Evolutionary conservation across 2,797 vertebrate species (phyloP), one percentile per base, ranked within the genome.

Genomic region (Microctenopoma stevenorrisi): DNA sequence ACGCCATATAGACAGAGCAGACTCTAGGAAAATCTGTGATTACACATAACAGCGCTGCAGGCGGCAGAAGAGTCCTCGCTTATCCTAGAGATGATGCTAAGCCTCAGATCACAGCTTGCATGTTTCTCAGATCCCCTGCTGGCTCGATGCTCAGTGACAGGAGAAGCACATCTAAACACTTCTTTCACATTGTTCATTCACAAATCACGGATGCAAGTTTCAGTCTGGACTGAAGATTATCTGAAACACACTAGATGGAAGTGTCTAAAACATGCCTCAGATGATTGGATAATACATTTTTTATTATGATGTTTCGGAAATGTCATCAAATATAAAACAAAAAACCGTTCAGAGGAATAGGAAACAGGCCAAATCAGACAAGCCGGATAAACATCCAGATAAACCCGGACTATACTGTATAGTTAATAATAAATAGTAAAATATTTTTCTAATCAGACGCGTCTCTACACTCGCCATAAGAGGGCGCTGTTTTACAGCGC

Each of bases 91-190:
- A 71, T 59, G 81, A 81, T 12, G 55, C 63, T 76, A 74, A 86
- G 74, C 68, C 63, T 51, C 3, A 6, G 71, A 15, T 76, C 68
- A 84, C 82, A 82, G 72, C 72, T 43, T 72, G 78, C 73, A 57
- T 81, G 83, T 86, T 60, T 74, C 72, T 68, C 64, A 78, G 76
- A 88, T 84, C 83, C 60, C 64, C 60, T 22, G n/a, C 78, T 91
- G 90, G 87, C 86, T 37, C 9, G 0, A 28, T 2, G 78, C 88
- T 86, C 72, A 37, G 78, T 81, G 68, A 68, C 43, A 11, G 14
- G 71, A 77, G 78, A 70, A 15, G 49, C 60, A 72, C 70, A 30
- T 73, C 69, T 61, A 25, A 54, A 53, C 33, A 64, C 37, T 60
- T 28, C 69, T 1, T 22, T 22, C 22, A 22, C 22, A 22, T 22